phyloP scores from a whole-genome alignment of 2,113 vertebrate species.

The Onychorhynchus coronatus region DNA sequence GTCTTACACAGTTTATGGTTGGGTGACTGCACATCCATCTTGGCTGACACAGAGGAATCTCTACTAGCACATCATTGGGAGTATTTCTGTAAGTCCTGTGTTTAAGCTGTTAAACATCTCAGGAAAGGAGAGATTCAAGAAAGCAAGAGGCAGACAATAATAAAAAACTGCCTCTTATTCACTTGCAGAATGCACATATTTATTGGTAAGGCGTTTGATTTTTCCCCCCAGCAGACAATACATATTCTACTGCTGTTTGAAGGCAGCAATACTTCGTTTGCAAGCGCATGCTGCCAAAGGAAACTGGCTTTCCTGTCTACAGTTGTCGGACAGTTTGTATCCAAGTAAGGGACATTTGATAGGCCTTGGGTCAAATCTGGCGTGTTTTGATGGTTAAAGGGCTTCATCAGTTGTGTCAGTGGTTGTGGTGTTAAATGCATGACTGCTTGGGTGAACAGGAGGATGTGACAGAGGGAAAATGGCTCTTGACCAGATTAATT shows the following conservation, averaged over 20 bases:
- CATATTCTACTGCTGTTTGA: background rate
- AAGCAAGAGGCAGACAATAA: background rate
- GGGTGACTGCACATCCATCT: background rate
- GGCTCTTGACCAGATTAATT: background rate
- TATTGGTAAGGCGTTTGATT: background rate
- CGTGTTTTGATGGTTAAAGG: background rate
- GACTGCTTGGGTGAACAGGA: background rate
- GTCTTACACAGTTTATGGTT: background rate
- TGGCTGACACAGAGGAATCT: background rate
- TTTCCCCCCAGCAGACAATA: background rate
- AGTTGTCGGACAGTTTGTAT: background rate
- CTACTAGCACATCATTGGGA: background rate
- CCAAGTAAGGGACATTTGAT: background rate
- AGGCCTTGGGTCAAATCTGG: background rate
- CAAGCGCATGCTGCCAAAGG: background rate
- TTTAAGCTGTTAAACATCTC: background rate
- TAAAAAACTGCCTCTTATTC: background rate
- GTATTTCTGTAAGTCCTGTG: background rate
- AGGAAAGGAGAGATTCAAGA: background rate
- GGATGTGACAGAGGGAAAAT: background rate
- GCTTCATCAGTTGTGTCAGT: background rate
- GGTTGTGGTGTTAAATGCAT: background rate
- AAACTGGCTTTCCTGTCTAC: background rate
- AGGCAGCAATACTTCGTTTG: background rate
- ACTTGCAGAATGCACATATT: background rate